Percentiles rank a stretch among this genome's conserved stretches.
Evolutionary conservation across 2,113 vertebrate genomes (phyloP).

Genomic region (Rhizomys pruinosus): DNA sequence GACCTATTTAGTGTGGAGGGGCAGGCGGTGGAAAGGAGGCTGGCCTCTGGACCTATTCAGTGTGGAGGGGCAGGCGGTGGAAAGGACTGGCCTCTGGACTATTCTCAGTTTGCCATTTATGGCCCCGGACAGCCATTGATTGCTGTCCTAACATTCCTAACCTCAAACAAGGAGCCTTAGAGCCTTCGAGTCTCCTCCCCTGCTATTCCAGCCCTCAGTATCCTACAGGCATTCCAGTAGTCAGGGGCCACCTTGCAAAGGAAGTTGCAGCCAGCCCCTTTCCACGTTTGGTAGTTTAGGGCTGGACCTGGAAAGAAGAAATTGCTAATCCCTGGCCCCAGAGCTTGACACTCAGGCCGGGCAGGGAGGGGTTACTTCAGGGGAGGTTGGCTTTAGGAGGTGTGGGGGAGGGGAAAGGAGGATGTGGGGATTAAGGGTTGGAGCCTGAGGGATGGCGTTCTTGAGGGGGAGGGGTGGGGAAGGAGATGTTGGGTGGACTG

Average conservation of each 20-base stretch:
- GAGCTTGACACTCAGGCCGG: constrained; percentile 73
- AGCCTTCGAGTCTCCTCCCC: constrained; percentile 30
- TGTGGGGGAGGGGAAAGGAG: constrained; percentile 80
- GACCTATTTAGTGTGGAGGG: constrained; percentile 75
- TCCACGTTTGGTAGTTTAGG: constrained; percentile 1
- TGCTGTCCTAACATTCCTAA: constrained; percentile 81
- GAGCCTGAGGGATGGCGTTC: constrained; percentile 78
- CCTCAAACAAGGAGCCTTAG: constrained; percentile 71
- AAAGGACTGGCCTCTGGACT: constrained; percentile 63
- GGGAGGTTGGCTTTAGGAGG: constrained; percentile 72
- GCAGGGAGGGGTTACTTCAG: constrained; percentile 80
- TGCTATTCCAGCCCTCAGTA: constrained; percentile 12
- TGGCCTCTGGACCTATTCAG: constrained; percentile 67
- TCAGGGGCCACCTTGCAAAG: background rate
- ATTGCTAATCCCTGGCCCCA: constrained; percentile 49
- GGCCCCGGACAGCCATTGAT: constrained; percentile 85
- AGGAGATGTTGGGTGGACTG: constrained; percentile 64
- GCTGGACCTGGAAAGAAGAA: constrained; percentile 35
- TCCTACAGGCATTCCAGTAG: background rate
- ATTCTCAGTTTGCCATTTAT: constrained; percentile 81
- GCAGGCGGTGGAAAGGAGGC: constrained; percentile 49
- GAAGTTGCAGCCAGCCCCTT: background rate
- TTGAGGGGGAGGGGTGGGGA: constrained; percentile 77
- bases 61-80: constrained; percentile 61
- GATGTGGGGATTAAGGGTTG: constrained; percentile 82